Conservation (phyloP, 2,888 invertebrate genomes). For the Sicus ferrugineus region DNA sequence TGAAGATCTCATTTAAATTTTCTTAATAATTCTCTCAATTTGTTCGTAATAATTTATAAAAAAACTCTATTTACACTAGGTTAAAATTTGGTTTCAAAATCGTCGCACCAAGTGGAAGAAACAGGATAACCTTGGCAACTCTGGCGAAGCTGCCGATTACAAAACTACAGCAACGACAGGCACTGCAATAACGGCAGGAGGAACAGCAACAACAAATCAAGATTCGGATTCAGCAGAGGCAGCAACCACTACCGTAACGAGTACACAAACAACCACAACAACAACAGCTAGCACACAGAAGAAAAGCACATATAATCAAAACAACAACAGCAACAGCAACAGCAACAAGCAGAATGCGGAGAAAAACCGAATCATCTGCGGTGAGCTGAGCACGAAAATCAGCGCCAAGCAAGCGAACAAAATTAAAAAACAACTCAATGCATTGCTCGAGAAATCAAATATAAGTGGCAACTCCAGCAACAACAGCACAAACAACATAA, state of each 20-base stretch:
- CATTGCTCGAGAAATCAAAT: constrained; percentile 54
- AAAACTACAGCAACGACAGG: constrained; percentile 47
- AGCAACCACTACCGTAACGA: not conserved
- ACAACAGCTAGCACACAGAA: constrained; percentile 36
- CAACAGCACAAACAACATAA: constrained; percentile 33
- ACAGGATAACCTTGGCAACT: constrained; percentile 89
- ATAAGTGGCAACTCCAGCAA: constrained; percentile 40
- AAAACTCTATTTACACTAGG: constrained; percentile 45
- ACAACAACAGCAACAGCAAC: constrained; percentile 42
- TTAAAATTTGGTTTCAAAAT: constrained; percentile 65
- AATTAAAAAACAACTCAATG: constrained; percentile 61
- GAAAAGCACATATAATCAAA: constrained; percentile 38
- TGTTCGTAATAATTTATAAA: not conserved
- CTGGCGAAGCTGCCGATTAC: constrained; percentile 80
- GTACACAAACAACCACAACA: constrained; percentile 13
- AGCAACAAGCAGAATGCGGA: constrained; percentile 40
- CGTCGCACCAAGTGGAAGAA: constrained; percentile 76
- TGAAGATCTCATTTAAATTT: no score
- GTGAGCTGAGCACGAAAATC: constrained; percentile 56
- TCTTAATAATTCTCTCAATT: not conserved
- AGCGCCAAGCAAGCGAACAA: constrained; percentile 60
- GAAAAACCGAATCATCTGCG: constrained; percentile 46
- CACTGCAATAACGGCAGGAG: constrained; percentile 37
- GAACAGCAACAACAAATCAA: constrained; percentile 34
- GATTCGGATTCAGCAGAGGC: constrained; percentile 4